These are phyloP conservation scores for Dryobates pubescens DNA, from an alignment of 2,797 vertebrate species.

Conservation along the genomic window DNA sequence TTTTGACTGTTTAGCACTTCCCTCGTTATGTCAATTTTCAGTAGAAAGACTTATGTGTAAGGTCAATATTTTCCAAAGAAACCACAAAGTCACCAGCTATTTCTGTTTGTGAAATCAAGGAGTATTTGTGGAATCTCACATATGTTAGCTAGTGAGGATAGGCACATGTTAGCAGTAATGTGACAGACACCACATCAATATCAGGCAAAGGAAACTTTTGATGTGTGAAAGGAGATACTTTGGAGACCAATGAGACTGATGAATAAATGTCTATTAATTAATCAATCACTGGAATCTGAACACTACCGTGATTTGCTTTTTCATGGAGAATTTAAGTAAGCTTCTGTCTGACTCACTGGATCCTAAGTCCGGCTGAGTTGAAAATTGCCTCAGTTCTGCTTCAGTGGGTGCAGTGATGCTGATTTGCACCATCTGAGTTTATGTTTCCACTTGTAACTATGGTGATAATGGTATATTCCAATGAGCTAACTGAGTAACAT, in stretches of 20 bases:
- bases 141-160: neutral
- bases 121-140: neutral
- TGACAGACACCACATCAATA: neutral
- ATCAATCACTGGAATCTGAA: neutral
- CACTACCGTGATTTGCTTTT: neutral
- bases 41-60: neutral
- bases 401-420: neutral
- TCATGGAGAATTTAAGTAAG: neutral
- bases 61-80: neutral
- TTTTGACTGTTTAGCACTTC: neutral
- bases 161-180: neutral
- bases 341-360: neutral
- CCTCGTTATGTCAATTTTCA: neutral
- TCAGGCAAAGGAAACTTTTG: neutral
- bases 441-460: neutral
- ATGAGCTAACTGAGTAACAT: neutral
- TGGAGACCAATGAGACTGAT: neutral
- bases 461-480: neutral
- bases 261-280: neutral
- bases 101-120: neutral
- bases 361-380: neutral
- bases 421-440: neutral
- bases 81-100: neutral
- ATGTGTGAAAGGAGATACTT: neutral
- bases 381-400: neutral